These are phyloP conservation scores for Turritopsis dohrnii DNA, from an alignment of 30 jellyfish, hydroid and myxozoan species.

Conservation along the genomic window DNA sequence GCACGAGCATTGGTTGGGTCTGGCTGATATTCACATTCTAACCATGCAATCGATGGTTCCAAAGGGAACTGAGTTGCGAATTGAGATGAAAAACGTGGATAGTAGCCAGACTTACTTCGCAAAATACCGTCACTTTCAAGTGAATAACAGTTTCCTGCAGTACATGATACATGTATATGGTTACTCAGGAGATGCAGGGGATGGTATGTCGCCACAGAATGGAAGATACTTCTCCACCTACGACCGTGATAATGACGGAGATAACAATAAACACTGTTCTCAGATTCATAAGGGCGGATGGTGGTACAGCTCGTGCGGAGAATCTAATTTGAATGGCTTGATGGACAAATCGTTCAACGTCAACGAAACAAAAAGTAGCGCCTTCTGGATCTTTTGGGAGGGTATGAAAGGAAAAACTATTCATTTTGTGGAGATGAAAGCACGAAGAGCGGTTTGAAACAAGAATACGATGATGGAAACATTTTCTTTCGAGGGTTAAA, in stretches of 20 bases:
- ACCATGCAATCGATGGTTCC: slow-evolving; percentile 16
- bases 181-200: neutral
- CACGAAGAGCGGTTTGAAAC: neutral
- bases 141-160: neutral
- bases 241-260: neutral
- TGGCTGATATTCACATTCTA: neutral
- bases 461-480: neutral
- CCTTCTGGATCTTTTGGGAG: neutral
- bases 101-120: neutral
- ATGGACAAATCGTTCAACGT: neutral
- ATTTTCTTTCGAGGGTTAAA: neutral
- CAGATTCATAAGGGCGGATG: neutral
- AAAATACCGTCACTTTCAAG: neutral
- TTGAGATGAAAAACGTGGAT: neutral
- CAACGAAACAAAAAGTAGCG: neutral
- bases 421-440: neutral
- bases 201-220: neutral
- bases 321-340: neutral
- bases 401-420: neutral
- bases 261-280: neutral
- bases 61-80: neutral
- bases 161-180: neutral
- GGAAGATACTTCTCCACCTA: neutral
- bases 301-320: neutral
- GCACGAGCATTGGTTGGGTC: neutral